These are phyloP conservation scores for Rafetus swinhoei DNA, from an alignment of 2,113 vertebrate species.

Conservation along the genomic window DNA sequence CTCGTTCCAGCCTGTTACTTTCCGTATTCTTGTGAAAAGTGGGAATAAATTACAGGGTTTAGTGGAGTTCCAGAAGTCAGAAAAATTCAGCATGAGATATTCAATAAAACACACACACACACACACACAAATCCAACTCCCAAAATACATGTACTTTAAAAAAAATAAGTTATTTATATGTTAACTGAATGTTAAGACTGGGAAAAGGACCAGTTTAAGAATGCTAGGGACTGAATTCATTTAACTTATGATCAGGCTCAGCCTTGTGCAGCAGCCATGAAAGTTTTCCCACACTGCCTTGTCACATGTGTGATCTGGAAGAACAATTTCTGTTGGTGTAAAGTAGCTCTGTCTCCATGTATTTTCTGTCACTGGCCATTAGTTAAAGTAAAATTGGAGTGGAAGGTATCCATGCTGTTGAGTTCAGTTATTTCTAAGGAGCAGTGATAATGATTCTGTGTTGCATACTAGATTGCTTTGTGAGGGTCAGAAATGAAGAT, in stretches of 20 bases:
- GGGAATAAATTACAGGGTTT: neutral
- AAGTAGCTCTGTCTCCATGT: neutral
- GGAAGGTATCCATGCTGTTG: slow-evolving; percentile 45
- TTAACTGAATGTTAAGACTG: neutral
- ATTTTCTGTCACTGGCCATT: neutral
- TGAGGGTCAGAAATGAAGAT: neutral
- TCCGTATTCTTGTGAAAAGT: neutral
- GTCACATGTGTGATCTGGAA: neutral
- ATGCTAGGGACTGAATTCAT: rapidly evolving
- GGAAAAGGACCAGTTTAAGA: rapidly evolving
- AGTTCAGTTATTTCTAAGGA: neutral
- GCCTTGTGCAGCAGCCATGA: neutral
- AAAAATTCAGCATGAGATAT: rapidly evolving
- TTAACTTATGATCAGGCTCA: rapidly evolving
- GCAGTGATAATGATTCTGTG: neutral
- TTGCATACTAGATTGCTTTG: neutral
- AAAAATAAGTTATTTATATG: neutral
- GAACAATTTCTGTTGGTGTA: slow-evolving; percentile 4
- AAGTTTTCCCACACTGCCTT: neutral
- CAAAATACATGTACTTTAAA: neutral
- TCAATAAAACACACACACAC: rapidly evolving
- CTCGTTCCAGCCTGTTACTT: neutral
- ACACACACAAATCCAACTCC: neutral
- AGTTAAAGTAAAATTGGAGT: rapidly evolving
- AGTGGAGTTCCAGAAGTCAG: neutral